phyloP scores from a whole-genome alignment of 2,888 invertebrate species.

The Chydorus sphaericus region DNA sequence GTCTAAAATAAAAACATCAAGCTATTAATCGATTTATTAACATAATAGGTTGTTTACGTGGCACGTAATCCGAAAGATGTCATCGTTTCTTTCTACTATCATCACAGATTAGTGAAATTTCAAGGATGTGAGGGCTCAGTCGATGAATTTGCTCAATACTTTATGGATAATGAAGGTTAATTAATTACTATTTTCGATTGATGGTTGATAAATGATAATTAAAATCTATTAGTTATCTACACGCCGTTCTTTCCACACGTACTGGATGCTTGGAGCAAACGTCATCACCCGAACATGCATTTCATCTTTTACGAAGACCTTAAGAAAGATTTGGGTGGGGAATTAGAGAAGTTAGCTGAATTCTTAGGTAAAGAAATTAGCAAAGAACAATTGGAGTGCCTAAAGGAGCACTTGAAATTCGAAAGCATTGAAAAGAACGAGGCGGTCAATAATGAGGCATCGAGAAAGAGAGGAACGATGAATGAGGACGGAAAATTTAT shows the following conservation, averaged over 20 bases:
- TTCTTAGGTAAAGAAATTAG: constrained; percentile 52
- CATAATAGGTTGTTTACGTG: constrained; percentile 75
- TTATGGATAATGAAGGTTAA: constrained; percentile 34
- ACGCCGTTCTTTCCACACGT: constrained; percentile 65
- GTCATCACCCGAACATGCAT: constrained; percentile 49
- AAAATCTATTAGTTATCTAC: constrained; percentile 39
- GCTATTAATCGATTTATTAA: background rate
- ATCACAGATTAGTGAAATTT: constrained; percentile 51
- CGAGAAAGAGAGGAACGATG: constrained; percentile 10
- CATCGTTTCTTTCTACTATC: constrained; percentile 65
- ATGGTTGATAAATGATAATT: background rate
- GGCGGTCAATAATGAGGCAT: constrained; percentile 42
- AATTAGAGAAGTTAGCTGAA: constrained; percentile 49
- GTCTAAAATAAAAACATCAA: background rate
- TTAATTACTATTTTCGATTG: background rate
- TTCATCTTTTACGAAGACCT: constrained; percentile 71
- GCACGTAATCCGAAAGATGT: constrained; percentile 77
- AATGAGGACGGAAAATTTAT: constrained; percentile 15
- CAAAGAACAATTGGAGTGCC: constrained; percentile 46
- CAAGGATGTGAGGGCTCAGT: constrained; percentile 38
- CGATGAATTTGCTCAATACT: constrained; percentile 43
- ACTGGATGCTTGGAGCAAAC: constrained; percentile 54
- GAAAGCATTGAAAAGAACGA: constrained; percentile 66
- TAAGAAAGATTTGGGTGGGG: constrained; percentile 48
- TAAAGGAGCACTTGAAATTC: constrained; percentile 62